phyloP scores from a whole-genome alignment of 2,888 invertebrate genomes.

The Nomada lathburiana region DNA sequence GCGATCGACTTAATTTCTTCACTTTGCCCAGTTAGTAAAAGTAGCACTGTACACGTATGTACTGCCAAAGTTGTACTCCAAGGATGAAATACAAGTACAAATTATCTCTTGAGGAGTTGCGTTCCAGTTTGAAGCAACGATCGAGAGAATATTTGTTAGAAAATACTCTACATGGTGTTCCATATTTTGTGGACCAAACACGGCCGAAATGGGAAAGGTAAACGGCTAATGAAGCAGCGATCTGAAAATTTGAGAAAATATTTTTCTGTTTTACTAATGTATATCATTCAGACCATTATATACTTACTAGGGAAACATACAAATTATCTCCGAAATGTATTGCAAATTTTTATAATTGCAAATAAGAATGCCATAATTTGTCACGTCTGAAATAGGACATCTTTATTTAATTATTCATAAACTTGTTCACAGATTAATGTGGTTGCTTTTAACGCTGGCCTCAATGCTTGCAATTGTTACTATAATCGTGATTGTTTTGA shows the following conservation, averaged over 20 bases:
- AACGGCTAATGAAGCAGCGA: not conserved
- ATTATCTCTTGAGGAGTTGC: conserved; percentile 60
- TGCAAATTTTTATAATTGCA: no score
- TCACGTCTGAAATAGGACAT: not conserved
- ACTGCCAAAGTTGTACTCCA: not conserved
- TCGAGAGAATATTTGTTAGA: conserved; percentile 74
- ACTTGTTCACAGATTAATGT: conserved; percentile 88
- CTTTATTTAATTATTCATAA: not conserved
- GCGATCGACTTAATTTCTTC: not conserved
- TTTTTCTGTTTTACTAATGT: not conserved
- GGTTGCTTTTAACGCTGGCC: conserved; percentile 90
- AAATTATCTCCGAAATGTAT: no score
- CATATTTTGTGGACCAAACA: conserved; percentile 91
- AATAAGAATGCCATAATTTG: not conserved
- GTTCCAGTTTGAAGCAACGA: conserved; percentile 68
- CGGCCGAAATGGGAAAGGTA: conserved; percentile 92
- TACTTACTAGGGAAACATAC: no score
- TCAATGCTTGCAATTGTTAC: conserved; percentile 90
- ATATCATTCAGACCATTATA: no score
- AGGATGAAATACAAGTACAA: conserved; percentile 66
- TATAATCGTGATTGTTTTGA: conserved; percentile 92
- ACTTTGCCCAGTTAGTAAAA: not conserved
- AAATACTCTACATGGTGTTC: conserved; percentile 89
- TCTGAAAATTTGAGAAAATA: no score
- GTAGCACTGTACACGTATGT: not conserved